Conservation (phyloP, 2,888 invertebrate genomes). For the Clitarchus hookeri region DNA sequence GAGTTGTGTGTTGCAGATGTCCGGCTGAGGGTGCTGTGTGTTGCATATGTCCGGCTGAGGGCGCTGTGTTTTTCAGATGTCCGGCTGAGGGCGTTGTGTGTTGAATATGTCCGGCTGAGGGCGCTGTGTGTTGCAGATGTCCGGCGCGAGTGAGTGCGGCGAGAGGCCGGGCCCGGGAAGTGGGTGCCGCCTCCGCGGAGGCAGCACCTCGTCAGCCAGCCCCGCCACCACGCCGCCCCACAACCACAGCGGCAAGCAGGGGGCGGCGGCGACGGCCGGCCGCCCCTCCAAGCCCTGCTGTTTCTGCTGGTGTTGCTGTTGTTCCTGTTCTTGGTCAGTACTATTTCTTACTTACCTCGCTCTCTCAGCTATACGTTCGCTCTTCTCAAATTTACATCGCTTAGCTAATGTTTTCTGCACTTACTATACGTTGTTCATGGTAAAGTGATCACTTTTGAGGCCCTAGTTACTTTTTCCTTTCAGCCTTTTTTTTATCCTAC, state of each 20-base stretch:
- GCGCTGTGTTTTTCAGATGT: too few relatives aligned
- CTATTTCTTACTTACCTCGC: constrained; percentile 37
- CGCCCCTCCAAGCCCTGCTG: constrained; percentile 61
- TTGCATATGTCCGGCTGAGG: too few relatives aligned
- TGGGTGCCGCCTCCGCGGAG: constrained; percentile 43
- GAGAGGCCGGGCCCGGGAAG: constrained; percentile 35
- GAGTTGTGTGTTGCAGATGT: too few relatives aligned
- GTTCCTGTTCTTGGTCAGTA: constrained; percentile 70
- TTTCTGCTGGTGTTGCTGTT: constrained; percentile 72
- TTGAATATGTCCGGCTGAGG: constrained; percentile 40
- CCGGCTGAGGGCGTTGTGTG: not conserved
- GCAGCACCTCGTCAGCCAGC: constrained; percentile 52
- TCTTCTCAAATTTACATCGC: too few relatives aligned
- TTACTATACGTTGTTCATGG: too few relatives aligned
- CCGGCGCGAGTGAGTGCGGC: constrained; percentile 39
- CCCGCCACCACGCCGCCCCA: constrained; percentile 51
- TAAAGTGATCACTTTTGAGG: too few relatives aligned
- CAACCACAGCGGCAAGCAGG: constrained; percentile 36
- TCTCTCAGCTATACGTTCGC: too few relatives aligned
- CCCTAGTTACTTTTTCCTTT: too few relatives aligned
- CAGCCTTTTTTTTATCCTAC: too few relatives aligned
- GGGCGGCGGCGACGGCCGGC: constrained; percentile 40
- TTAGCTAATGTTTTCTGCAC: too few relatives aligned
- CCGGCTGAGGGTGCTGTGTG: too few relatives aligned
- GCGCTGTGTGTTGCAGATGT: constrained; percentile 34